Evolutionary conservation across 2,888 invertebrate species (phyloP), one percentile per base, ranked within the genome.

Genomic region (Sericinus montela): DNA sequence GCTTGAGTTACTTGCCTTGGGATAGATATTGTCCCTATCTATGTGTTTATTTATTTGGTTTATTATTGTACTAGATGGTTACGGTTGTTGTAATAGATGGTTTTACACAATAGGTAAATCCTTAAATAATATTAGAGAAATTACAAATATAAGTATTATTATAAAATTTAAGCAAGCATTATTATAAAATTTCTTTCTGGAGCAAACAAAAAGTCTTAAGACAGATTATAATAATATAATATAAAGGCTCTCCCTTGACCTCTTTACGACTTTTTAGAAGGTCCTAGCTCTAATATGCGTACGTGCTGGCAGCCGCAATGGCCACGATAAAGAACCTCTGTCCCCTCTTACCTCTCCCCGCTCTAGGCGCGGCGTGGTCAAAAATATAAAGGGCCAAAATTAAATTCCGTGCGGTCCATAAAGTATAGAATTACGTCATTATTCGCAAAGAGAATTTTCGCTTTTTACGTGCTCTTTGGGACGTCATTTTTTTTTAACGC

Each of bases 341-440:
- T 49, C 53, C 56, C 42, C 43, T 42, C 44, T 37, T 37, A 29
- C 40, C 30, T 14, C 53, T 52, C 53, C 25, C 25, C 25, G 25
- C 28, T 58, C 63, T 62, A 51, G 58, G 30, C 19, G 44, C 45
- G 49, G 50, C 67, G 69, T 78, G 81, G 83, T 83, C 83, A 81
- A 82, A 82, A 80, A 79, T 78, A 77, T 76, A 81, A 80, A 79
- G 73, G 75, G 64, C 68, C 71, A 67, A 85, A 85, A 84, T 84
- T 76, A 85, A 85, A 86, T 85, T 83, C 83, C 75, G 63, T 59
- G 61, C 67, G 63, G 67, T 69, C 74, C 76, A 76, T 83, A 85
- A 81, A 80, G 76, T 86, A 81, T 86, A 75, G 79, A 75, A 77
- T 86, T 84, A 84, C 87, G 76, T 85, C 81, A 85, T 86, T 84